Evolutionary conservation across 2,113 vertebrate species (phyloP).

Genomic region (Verasper variegatus): DNA sequence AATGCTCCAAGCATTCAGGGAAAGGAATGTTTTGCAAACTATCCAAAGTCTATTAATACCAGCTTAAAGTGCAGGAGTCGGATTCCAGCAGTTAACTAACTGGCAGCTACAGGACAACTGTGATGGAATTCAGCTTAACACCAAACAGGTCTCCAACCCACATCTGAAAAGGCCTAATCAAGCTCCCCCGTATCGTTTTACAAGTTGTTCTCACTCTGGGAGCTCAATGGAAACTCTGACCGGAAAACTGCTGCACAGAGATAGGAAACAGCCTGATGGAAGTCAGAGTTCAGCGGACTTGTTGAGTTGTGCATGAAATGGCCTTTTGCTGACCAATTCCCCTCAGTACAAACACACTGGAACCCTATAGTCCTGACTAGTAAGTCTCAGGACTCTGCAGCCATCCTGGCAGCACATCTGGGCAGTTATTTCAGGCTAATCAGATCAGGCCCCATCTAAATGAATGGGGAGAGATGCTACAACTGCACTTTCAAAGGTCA

Average conservation of each 20-base stretch:
- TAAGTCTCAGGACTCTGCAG: neutral
- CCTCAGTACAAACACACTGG: neutral
- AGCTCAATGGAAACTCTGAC: neutral
- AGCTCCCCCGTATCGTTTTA: conserved; percentile 50
- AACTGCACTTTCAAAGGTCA: neutral
- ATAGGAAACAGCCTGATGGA: conserved; percentile 28
- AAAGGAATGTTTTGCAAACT: conserved; percentile 25
- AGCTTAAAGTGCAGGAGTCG: conserved; percentile 13
- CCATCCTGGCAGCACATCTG: neutral
- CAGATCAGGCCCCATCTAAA: neutral
- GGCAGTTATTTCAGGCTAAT: neutral
- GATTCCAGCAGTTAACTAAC: conserved; percentile 31
- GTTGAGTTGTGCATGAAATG: conserved; percentile 5
- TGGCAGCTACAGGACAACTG: neutral
- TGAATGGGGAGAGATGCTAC: neutral
- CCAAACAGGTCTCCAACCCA: conserved; percentile 51
- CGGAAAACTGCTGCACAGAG: conserved; percentile 9
- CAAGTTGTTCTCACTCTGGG: conserved; percentile 31
- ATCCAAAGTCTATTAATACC: conserved; percentile 11
- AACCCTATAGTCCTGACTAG: neutral
- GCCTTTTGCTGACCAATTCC: neutral
- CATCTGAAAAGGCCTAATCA: conserved; percentile 12
- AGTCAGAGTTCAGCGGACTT: conserved; percentile 25
- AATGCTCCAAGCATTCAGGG: neutral
- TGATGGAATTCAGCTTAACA: conserved; percentile 10